A percentile compares a stretch with the other conserved stretches of the same genome.
phyloP scores from a whole-genome alignment of 2,888 invertebrate species.

The Bellardia pandia region DNA sequence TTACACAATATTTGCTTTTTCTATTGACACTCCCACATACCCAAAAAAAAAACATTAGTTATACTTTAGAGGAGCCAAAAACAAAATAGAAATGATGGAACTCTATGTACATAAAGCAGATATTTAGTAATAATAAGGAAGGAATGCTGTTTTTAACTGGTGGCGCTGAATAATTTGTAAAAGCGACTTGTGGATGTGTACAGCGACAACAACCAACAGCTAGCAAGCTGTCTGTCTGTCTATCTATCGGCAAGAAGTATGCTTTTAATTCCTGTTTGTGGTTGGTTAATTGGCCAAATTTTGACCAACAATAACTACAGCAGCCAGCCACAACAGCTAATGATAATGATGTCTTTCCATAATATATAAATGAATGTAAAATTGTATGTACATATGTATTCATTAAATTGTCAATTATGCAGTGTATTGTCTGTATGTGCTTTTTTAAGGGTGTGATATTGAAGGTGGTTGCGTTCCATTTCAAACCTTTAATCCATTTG shows the following conservation, averaged over 20 bases:
- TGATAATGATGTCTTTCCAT: conserved; percentile 2
- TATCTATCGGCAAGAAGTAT: neutral
- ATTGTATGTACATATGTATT: neutral
- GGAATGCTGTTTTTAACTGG: neutral
- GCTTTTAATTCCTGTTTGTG: conserved; percentile 38
- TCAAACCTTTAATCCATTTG: conserved; percentile 44
- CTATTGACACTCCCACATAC: no score
- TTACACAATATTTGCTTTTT: no score
- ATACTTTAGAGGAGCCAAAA: no score
- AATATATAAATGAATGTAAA: neutral
- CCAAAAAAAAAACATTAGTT: no score
- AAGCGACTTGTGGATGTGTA: neutral
- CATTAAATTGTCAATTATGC: neutral
- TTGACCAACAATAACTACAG: conserved; percentile 26
- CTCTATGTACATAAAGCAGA: no score
- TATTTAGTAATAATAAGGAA: no score
- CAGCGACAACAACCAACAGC: neutral
- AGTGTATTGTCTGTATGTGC: neutral
- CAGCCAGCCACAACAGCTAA: conserved; percentile 26
- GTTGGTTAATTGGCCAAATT: conserved; percentile 54
- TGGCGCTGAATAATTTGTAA: conserved; percentile 24
- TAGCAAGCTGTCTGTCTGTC: no score
- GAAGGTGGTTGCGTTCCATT: neutral
- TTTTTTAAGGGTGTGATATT: conserved; percentile 35
- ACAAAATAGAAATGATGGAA: no score